Conservation (phyloP, 2,797 vertebrate species). For the Gallirallus australis region DNA sequence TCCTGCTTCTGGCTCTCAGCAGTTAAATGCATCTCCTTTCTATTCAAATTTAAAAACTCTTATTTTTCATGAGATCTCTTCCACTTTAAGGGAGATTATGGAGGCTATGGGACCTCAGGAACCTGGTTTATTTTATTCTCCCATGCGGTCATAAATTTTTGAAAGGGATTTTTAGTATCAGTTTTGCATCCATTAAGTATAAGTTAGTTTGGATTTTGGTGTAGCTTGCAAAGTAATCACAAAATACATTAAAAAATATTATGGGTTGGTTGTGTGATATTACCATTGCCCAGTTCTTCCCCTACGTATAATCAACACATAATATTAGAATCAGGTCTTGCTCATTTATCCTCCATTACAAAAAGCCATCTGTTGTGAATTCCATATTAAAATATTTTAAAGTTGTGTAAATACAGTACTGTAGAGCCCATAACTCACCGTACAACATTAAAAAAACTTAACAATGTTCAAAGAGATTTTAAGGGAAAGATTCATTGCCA, state of each 20-base stretch:
- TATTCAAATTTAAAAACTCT: neutral
- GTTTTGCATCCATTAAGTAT: neutral
- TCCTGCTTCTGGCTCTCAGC: neutral
- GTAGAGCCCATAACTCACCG: neutral
- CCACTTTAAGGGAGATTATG: neutral
- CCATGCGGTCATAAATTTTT: constrained; percentile 25
- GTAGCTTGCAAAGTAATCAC: neutral
- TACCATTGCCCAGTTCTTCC: neutral
- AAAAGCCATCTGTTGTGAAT: neutral
- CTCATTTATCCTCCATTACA: neutral
- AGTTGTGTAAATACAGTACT: neutral
- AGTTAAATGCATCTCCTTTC: neutral
- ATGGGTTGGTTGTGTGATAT: neutral
- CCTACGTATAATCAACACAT: neutral
- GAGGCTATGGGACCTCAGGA: neutral
- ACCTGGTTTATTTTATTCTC: neutral
- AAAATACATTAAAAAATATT: neutral
- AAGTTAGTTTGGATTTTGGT: neutral
- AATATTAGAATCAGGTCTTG: neutral
- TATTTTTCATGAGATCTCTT: neutral
- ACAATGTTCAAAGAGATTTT: neutral
- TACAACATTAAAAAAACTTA: neutral
- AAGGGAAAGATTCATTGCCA: neutral
- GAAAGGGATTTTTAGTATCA: neutral
- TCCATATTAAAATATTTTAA: neutral